Conservation (phyloP, 2,888 invertebrate species). For the Caprella mutica region DNA sequence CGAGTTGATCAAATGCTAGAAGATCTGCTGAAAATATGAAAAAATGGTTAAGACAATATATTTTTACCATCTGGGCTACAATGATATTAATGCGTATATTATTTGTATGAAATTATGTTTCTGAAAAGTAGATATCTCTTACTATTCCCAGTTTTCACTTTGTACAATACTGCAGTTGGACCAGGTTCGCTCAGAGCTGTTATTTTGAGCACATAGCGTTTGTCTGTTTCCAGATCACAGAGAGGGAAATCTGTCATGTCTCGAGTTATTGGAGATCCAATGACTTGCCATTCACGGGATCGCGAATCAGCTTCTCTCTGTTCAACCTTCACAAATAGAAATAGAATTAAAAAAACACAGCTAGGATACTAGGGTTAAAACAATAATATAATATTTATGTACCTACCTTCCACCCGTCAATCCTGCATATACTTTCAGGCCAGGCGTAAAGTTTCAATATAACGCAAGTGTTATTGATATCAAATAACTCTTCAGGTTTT, state of each 20-base stretch:
- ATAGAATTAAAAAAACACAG: no score
- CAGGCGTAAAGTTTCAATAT: conserved; percentile 67
- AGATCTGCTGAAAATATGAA: no score
- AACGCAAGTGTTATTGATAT: conserved; percentile 65
- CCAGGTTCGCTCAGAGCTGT: conserved; percentile 27
- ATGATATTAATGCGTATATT: no score
- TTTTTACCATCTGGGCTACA: no score
- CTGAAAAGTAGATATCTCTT: no score
- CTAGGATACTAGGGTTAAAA: no score
- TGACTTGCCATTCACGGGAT: conserved; percentile 17
- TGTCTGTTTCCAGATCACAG: conserved; percentile 19
- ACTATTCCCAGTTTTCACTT: conserved; percentile 17
- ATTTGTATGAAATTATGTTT: no score
- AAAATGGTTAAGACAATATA: no score
- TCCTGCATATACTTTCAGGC: conserved; percentile 75
- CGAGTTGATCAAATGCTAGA: no score
- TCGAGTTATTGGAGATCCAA: conserved; percentile 17
- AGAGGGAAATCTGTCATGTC: conserved; percentile 24
- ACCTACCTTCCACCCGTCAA: conserved; percentile 49
- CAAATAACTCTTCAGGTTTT: conserved; percentile 57
- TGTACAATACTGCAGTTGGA: conserved; percentile 24
- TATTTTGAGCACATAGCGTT: conserved; percentile 22
- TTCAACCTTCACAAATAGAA: conserved; percentile 5
- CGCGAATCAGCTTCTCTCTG: conserved; percentile 7
- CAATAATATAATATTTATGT: no score